Base-by-base conservation (phyloP, 1,140 invertebrate genomes). In the Drosophila lacteicornis region DNA sequence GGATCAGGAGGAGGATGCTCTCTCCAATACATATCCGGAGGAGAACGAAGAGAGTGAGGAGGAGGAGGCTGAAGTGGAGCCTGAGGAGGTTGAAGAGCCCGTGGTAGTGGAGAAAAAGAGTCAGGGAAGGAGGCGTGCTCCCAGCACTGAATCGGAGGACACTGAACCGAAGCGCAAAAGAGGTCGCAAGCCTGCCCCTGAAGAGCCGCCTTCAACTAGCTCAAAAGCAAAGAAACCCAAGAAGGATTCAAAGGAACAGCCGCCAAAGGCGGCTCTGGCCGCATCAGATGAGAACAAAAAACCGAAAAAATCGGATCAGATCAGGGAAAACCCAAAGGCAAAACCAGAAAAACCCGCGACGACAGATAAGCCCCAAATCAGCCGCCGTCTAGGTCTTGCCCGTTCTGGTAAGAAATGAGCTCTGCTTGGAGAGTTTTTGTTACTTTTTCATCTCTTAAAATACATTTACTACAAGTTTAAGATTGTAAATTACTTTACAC, bases 111-210 rank as follows among this genome's bases (percentile, higher is more conserved):
- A 40, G 22, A 62, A 40, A 17, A 62, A 59, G 12, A 77, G n/a
- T 19, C 67, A 30, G 51, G 79, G 63, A 17, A 73, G 60, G 30
- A 78, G 47, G 11, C 68, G 51, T 17, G 58, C 17, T 25, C 19
- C 11, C 40, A 73, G 76, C 19, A 59, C 43, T 15, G 69, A 73
- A 15, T 11, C 53, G 2, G 69, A 73, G 17, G 38, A 50, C 6
- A 19, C 51, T 33, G 36, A 58, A 36, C 69, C 69, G 3, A 73
- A 73, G 19, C 27, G 66, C 0, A 73, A 50, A 43, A 68, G 63
- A 9, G 15, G 19, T 19, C 62, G 19, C 15, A 69, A 68, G 17
- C 45, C 66, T 15, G n/a, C 4, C 11, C 33, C 15, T 17, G 33
- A 62, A 36, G 47, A 46, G 30, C 36, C 27, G 15, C 13, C 30